Evolutionary conservation across 1,140 invertebrate species (phyloP).

Genomic region (Trichoplusia ni): DNA sequence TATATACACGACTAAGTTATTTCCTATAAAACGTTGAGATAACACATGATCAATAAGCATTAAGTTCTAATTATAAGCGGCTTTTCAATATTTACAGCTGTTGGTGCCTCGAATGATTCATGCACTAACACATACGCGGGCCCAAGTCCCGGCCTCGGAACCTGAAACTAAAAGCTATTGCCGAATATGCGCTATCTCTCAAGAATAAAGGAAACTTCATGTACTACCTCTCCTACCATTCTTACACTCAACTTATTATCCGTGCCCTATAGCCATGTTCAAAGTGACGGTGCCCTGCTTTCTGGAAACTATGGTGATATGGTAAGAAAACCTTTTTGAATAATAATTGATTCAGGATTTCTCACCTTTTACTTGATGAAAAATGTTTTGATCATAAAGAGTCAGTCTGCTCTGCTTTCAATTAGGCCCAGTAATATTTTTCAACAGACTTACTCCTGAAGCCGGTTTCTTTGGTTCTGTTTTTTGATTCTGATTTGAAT

Average conservation of each 20-base stretch:
- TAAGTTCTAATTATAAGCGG: not conserved
- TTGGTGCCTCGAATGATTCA: conserved; percentile 85
- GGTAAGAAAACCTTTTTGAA: conserved; percentile 63
- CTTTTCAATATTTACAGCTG: conserved; percentile 63
- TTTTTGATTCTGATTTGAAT: too few relatives aligned
- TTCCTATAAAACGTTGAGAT: too few relatives aligned
- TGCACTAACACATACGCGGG: conserved; percentile 89
- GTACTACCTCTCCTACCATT: conserved; percentile 88
- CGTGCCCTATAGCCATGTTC: conserved; percentile 83
- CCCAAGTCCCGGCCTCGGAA: conserved; percentile 86
- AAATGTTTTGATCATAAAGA: too few relatives aligned
- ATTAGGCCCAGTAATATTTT: too few relatives aligned
- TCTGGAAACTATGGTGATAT: conserved; percentile 84
- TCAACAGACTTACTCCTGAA: too few relatives aligned
- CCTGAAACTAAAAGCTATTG: conserved; percentile 84
- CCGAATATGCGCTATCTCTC: conserved; percentile 79
- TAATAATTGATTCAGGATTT: too few relatives aligned
- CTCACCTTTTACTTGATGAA: too few relatives aligned
- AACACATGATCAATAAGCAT: too few relatives aligned
- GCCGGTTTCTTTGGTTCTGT: too few relatives aligned
- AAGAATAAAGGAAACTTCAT: conserved; percentile 79
- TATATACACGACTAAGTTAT: too few relatives aligned
- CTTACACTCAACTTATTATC: conserved; percentile 84
- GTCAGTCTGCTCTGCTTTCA: too few relatives aligned
- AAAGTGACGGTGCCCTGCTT: conserved; percentile 55